Conservation (phyloP, 2,888 invertebrate genomes). For the Tetragonisca angustula region DNA sequence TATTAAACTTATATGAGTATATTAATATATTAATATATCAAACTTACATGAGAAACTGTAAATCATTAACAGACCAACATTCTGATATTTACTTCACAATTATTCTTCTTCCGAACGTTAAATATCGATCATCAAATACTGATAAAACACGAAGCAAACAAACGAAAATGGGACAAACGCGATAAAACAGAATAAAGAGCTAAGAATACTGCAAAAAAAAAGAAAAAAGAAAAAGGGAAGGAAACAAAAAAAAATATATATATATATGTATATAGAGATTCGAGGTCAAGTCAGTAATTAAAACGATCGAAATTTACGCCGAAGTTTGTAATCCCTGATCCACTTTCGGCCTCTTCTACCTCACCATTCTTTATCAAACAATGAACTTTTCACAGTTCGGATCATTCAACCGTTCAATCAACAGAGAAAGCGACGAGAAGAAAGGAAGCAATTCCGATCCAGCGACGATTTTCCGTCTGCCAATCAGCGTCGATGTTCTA, state of each 20-base stretch:
- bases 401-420: constrained; percentile 28
- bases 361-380: constrained; percentile 29
- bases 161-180: not conserved
- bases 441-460: constrained; percentile 40
- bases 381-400: constrained; percentile 33
- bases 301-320: constrained; percentile 15
- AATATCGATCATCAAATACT: not conserved
- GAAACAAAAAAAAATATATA: no score
- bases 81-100: no score
- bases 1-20: no score
- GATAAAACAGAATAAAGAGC: no score
- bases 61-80: no score
- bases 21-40: no score
- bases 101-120: no score
- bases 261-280: not conserved
- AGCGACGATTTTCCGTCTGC: constrained; percentile 26
- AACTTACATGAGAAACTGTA: no score
- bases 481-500: constrained; percentile 30
- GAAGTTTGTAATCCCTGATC: constrained; percentile 2
- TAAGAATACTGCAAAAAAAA: not conserved
- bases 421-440: not conserved
- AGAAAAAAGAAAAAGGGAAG: no score
- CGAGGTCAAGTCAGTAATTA: not conserved
- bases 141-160: not conserved
- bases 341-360: not conserved